Conservation (phyloP, 2,797 vertebrate genomes). For the Sebastes iracundus region DNA sequence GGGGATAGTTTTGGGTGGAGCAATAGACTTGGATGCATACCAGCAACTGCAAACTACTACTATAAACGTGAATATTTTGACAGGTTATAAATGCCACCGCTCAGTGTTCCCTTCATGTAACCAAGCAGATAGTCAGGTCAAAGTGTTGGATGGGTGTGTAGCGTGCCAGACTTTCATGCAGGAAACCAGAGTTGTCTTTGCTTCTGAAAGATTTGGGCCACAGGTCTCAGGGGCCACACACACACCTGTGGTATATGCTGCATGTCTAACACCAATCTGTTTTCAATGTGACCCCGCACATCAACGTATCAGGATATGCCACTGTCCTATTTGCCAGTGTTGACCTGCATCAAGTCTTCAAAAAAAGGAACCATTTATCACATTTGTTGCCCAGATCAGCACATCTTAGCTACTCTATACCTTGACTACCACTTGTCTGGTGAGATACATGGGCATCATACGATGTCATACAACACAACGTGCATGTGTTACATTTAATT, state of each 20-base stretch:
- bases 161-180: background rate
- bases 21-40: background rate
- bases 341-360: background rate
- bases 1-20: background rate
- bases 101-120: background rate
- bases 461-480: no score
- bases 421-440: no score
- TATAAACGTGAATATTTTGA: background rate
- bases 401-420: no score
- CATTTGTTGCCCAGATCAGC: no score
- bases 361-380: no score
- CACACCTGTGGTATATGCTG: background rate
- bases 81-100: background rate
- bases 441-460: no score
- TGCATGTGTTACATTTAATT: no score
- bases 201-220: background rate
- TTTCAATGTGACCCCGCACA: background rate
- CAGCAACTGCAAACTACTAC: background rate
- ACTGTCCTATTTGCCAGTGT: background rate
- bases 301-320: background rate
- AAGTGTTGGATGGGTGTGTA: background rate
- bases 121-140: background rate
- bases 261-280: no score
- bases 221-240: background rate
- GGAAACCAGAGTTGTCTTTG: no score